Evolutionary conservation across 2,888 invertebrate genomes (phyloP).

Genomic region (Eristalis tenax): DNA sequence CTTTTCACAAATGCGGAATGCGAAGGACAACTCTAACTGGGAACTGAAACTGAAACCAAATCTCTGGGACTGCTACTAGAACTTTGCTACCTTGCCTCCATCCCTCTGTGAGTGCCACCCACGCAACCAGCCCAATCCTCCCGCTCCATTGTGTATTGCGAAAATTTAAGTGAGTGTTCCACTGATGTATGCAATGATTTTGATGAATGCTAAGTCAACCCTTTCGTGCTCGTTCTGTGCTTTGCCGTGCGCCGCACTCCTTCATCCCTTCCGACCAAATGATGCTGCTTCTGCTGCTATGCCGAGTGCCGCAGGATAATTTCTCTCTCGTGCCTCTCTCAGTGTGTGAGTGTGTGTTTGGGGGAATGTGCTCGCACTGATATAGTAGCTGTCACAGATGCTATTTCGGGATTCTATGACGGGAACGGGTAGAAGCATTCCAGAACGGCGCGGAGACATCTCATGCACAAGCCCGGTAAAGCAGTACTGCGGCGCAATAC

Average conservation of each 20-base stretch:
- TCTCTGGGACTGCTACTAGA: not conserved
- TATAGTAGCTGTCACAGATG: conserved; percentile 70
- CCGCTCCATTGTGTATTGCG: conserved; percentile 18
- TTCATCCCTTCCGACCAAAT: not conserved
- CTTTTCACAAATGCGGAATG: not conserved
- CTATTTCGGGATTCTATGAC: conserved; percentile 67
- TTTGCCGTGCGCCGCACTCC: not conserved
- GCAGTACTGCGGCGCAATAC: not conserved
- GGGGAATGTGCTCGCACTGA: conserved; percentile 31
- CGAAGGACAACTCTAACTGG: conserved; percentile 27
- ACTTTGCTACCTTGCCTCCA: not conserved
- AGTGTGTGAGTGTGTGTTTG: not conserved
- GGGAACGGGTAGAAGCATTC: conserved; percentile 57
- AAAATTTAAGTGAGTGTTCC: conserved; percentile 65
- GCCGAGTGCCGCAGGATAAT: conserved; percentile 55
- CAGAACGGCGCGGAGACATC: conserved; percentile 30
- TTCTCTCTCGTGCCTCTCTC: conserved; percentile 11
- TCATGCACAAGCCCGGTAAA: conserved; percentile 5
- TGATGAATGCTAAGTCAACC: conserved; percentile 68
- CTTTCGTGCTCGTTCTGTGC: conserved; percentile 47
- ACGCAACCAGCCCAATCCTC: not conserved
- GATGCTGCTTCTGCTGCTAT: not conserved
- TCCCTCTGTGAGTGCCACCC: not conserved
- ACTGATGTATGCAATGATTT: conserved; percentile 69
- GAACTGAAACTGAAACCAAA: conserved; percentile 38